These are phyloP conservation scores for Thalassoma bifasciatum DNA, from an alignment of 2,113 vertebrate species.

Conservation along the genomic window DNA sequence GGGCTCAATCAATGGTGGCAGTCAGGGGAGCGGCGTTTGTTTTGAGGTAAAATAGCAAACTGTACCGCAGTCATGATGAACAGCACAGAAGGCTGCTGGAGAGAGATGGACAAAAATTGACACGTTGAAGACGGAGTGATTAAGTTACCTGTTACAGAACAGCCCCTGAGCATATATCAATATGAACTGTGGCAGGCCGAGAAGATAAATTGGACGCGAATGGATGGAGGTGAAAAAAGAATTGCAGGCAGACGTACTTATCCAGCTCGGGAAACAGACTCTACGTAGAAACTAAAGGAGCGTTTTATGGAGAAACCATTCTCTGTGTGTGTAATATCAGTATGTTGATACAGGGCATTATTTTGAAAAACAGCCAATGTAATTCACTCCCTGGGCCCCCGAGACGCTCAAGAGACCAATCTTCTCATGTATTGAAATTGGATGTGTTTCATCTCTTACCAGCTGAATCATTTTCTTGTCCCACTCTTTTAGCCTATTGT, in stretches of 20 bases:
- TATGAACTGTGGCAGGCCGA: constrained; percentile 66
- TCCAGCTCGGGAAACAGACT: constrained; percentile 48
- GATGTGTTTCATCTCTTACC: constrained; percentile 62
- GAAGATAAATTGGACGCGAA: constrained; percentile 66
- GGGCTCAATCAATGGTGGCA: constrained; percentile 51
- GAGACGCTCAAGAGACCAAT: constrained; percentile 71
- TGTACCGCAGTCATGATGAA: constrained; percentile 58
- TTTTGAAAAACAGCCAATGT: constrained; percentile 65
- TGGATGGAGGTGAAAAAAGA: constrained; percentile 47
- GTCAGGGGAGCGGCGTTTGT: constrained; percentile 29
- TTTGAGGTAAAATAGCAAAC: constrained; percentile 52
- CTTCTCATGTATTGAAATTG: constrained; percentile 68
- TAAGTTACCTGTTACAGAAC: constrained; percentile 69
- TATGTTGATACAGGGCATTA: constrained; percentile 57
- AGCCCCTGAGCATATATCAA: constrained; percentile 69
- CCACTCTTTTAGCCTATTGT: constrained; percentile 66
- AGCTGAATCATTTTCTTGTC: constrained; percentile 64
- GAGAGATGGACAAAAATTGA: constrained; percentile 65
- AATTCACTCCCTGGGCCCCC: constrained; percentile 55
- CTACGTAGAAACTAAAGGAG: constrained; percentile 51
- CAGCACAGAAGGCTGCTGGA: constrained; percentile 26
- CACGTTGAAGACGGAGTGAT: constrained; percentile 66
- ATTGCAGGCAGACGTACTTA: constrained; percentile 49
- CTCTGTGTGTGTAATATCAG: constrained; percentile 57
- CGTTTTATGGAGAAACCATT: constrained; percentile 63